Evolutionary conservation across 64 coral and sea anemone species (phyloP), one percentile per base, ranked within the genome.

Genomic region (Montipora sp.): DNA sequence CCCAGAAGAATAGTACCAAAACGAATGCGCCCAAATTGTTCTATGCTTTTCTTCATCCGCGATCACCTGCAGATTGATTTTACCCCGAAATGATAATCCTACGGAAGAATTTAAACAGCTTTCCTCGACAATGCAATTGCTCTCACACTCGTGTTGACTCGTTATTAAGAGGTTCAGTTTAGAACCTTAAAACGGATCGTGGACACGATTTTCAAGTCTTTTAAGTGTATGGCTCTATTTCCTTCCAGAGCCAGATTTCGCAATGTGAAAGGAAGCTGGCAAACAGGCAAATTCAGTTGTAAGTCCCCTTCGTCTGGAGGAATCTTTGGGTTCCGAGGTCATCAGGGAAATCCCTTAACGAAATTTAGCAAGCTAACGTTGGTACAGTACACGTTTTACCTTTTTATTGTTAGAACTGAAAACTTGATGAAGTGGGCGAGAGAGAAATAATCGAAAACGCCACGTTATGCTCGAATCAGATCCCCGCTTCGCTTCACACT

Each of bases 21-120:
- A 63, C 13, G 3, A 63, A 63, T 16, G 11, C 9, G 60, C 14
- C 61, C 11, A 18, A 71, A 23, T 5, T 50, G 15, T 71, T 19
- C 19, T 18, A 67, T 49, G 80, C 13, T 78, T 11, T 78, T 48
- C 44, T 46, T 18, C 5, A 27, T 10, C 36, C 36, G 36, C 65
- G 44, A 85, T 85, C 65, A 48, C 1, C 61, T 48, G 46, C 51
- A 60, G 16, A n/a, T 19, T 20, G 15, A 49, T 67, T 19, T 18
- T 85, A 50, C 11, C 15, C 44, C 44, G 60, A 44, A 58, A 44
- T 85, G 61, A 85, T 85, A 46, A 71, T 78, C 6, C 44, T 67
- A 60, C 12, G 36, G 65, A 85, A 65, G 16, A 45, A 47, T 44
- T 83, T 71, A 85, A 85, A 43, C 63, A 48, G 61, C 82, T 67